Evolutionary conservation across 2,113 vertebrate species (phyloP).

Genomic region (Elanoides forficatus): DNA sequence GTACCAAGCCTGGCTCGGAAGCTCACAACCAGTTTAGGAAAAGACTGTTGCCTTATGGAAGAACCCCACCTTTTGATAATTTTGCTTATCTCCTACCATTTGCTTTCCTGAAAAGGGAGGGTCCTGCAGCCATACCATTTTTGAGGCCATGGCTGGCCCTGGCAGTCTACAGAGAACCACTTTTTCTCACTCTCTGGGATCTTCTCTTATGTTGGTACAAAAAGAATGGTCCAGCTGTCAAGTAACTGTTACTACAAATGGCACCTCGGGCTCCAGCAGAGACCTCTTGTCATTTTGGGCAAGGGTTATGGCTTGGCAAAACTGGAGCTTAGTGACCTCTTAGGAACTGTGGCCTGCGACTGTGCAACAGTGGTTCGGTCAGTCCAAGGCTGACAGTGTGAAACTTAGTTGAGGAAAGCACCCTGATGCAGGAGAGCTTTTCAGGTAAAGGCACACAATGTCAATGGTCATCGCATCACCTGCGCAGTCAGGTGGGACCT

Average conservation of each 20-base stretch:
- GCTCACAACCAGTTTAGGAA: background rate
- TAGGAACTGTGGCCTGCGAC: rapidly evolving
- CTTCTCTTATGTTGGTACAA: background rate
- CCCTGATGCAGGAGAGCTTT: background rate
- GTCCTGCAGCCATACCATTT: background rate
- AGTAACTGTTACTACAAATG: background rate
- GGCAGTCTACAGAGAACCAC: background rate
- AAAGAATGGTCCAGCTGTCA: background rate
- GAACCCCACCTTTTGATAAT: background rate
- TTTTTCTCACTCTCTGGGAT: background rate
- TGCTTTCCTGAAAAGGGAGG: background rate
- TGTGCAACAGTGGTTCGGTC: background rate
- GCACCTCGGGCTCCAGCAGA: background rate
- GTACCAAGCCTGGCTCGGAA: background rate
- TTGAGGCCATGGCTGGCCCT: background rate
- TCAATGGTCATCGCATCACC: rapidly evolving
- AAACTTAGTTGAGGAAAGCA: background rate
- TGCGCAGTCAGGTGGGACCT: background rate
- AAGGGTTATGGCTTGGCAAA: background rate
- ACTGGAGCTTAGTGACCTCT: background rate
- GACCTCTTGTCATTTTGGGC: background rate
- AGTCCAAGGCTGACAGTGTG: background rate
- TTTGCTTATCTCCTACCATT: background rate
- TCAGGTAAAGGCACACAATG: background rate
- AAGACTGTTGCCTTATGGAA: background rate